phyloP scores from a whole-genome alignment of 1,140 invertebrate species.

The Penaeus japonicus region DNA sequence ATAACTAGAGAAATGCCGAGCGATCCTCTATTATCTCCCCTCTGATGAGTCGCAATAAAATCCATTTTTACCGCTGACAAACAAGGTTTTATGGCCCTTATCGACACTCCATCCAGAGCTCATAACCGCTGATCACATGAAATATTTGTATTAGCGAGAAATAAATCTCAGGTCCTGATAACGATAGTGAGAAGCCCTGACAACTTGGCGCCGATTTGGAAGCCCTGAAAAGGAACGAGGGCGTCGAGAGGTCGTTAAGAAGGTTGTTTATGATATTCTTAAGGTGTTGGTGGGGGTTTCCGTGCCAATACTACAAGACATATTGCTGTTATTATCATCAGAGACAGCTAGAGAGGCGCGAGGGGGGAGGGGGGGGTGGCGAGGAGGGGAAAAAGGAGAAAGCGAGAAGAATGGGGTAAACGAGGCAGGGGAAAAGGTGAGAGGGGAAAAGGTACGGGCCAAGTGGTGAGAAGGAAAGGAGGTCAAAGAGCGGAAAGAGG shows the following conservation, averaged over 20 bases:
- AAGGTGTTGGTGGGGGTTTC: background rate
- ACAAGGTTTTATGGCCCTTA: conserved; percentile 14
- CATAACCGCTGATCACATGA: conserved; percentile 46
- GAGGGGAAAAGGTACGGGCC: background rate
- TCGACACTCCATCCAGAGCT: background rate
- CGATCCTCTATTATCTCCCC: background rate
- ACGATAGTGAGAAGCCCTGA: background rate
- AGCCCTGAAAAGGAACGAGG: background rate
- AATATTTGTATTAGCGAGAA: conserved; percentile 38
- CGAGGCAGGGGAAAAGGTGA: background rate
- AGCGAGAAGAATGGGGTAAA: background rate
- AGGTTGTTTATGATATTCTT: background rate
- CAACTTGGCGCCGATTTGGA: background rate
- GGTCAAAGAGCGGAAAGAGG: background rate
- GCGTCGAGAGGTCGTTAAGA: background rate
- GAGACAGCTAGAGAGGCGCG: background rate
- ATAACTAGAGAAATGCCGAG: background rate
- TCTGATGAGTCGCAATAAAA: conserved; percentile 17
- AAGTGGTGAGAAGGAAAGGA: conserved; percentile 10
- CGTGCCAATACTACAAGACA: conserved; percentile 24
- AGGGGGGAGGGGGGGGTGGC: background rate
- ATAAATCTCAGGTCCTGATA: conserved; percentile 33
- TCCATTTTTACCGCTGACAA: background rate
- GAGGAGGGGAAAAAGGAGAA: background rate
- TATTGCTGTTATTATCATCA: background rate